Conservation (phyloP, 2,888 invertebrate genomes). For the Ypsolopha scabrella region DNA sequence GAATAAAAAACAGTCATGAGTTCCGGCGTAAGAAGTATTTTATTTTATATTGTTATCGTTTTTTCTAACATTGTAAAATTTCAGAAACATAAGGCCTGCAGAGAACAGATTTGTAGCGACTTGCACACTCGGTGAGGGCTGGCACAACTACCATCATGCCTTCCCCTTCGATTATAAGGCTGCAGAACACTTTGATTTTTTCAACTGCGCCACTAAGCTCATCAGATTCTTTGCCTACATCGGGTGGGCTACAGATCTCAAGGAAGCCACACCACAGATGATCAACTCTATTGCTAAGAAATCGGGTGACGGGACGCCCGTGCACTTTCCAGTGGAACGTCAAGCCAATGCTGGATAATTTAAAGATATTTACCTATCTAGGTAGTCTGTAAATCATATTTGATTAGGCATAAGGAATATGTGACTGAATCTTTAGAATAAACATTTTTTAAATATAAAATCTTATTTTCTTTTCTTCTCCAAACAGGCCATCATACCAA, state of each 20-base stretch:
- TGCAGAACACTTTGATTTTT: slow-evolving; percentile 63
- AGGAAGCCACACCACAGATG: slow-evolving; percentile 50
- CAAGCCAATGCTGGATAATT: neutral
- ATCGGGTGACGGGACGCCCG: slow-evolving; percentile 52
- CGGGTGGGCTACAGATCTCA: slow-evolving; percentile 56
- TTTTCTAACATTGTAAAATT: slow-evolving; percentile 12
- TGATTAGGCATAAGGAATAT: too few relatives aligned
- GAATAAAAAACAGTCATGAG: too few relatives aligned
- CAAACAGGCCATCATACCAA: too few relatives aligned
- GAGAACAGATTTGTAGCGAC: slow-evolving; percentile 74
- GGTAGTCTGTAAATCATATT: too few relatives aligned
- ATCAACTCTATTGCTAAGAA: slow-evolving; percentile 51
- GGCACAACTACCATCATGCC: slow-evolving; percentile 84
- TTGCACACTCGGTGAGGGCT: slow-evolving; percentile 75
- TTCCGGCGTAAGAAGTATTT: too few relatives aligned
- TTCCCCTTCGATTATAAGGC: slow-evolving; percentile 78
- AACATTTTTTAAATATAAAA: too few relatives aligned
- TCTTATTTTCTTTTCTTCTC: too few relatives aligned
- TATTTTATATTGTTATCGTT: too few relatives aligned
- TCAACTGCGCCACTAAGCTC: slow-evolving; percentile 47
- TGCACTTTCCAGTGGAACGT: slow-evolving; percentile 32
- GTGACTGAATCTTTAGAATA: too few relatives aligned
- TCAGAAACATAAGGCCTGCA: slow-evolving; percentile 70
- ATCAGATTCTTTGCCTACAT: slow-evolving; percentile 46
- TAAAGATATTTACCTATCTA: too few relatives aligned